Conservation (phyloP, 2,113 vertebrate species). For the Calidris pugnax region DNA sequence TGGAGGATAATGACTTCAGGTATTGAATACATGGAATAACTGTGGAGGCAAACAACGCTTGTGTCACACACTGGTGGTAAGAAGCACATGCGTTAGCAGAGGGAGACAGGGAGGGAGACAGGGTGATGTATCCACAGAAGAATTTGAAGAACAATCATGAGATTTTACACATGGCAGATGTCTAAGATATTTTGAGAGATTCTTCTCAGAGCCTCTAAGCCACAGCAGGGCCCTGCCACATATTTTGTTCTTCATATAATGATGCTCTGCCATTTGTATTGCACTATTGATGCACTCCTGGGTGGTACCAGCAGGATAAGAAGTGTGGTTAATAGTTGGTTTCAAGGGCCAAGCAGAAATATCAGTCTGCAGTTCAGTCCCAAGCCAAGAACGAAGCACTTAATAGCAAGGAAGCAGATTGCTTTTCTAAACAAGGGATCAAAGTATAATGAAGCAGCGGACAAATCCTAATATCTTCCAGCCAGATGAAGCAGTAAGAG, state of each 20-base stretch:
- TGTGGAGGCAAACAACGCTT: not conserved
- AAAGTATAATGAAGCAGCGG: constrained; percentile 25
- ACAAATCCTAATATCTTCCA: constrained; percentile 40
- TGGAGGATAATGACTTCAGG: constrained; percentile 19
- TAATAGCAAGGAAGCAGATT: constrained; percentile 12
- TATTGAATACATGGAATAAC: constrained; percentile 20
- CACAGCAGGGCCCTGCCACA: constrained; percentile 47
- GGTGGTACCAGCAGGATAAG: constrained; percentile 59
- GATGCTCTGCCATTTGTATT: constrained; percentile 22
- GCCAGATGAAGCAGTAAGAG: constrained; percentile 41
- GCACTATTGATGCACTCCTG: constrained; percentile 39
- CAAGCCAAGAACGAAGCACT: constrained; percentile 34
- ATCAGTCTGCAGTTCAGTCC: constrained; percentile 28
- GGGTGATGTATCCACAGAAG: constrained; percentile 49
- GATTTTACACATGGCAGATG: constrained; percentile 64
- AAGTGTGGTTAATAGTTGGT: constrained; percentile 43
- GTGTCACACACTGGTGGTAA: not conserved
- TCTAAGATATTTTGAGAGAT: constrained; percentile 63
- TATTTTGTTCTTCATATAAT: constrained; percentile 40
- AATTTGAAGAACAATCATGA: constrained; percentile 53
- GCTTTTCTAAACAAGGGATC: constrained; percentile 58
- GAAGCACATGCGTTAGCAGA: not conserved
- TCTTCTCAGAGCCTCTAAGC: constrained; percentile 44
- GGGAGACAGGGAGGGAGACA: not conserved
- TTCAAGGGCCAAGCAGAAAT: constrained; percentile 55